These are phyloP conservation scores for Coelinius sp. DNA, from an alignment of 2,888 invertebrate genomes.

Conservation along the genomic window DNA sequence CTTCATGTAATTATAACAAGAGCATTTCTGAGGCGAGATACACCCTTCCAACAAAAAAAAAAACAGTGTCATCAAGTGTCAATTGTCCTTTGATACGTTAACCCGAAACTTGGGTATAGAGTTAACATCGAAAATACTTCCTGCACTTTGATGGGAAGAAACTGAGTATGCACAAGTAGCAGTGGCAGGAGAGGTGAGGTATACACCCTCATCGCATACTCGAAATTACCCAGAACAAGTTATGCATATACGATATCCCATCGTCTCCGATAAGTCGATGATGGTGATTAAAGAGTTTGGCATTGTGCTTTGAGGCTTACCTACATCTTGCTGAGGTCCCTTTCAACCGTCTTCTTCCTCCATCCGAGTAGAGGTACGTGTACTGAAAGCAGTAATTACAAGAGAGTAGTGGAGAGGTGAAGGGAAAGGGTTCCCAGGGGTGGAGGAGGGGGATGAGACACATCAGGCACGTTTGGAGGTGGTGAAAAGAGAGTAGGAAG, in stretches of 20 bases:
- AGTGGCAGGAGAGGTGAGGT: constrained; percentile 2
- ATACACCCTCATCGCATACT: constrained; percentile 32
- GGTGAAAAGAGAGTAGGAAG: constrained; percentile 12
- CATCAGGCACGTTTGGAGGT: not conserved
- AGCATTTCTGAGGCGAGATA: constrained; percentile 39
- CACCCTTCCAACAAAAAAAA: constrained; percentile 43
- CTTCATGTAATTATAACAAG: constrained; percentile 51
- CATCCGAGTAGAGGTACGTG: constrained; percentile 41
- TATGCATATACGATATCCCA: constrained; percentile 56
- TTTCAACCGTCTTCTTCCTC: constrained; percentile 38
- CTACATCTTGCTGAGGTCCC: constrained; percentile 39
- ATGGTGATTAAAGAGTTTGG: constrained; percentile 66
- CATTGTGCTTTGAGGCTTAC: constrained; percentile 66
- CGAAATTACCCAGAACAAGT: constrained; percentile 47
- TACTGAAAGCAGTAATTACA: constrained; percentile 66
- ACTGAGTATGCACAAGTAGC: constrained; percentile 10
- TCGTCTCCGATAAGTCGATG: constrained; percentile 67
- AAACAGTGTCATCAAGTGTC: constrained; percentile 38
- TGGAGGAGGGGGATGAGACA: constrained; percentile 8
- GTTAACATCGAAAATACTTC: constrained; percentile 51
- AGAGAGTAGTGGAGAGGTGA: constrained; percentile 46
- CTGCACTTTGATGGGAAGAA: constrained; percentile 48
- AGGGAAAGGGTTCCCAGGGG: constrained; percentile 7
- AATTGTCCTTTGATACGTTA: constrained; percentile 32
- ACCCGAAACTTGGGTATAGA: constrained; percentile 4